phyloP scores from a whole-genome alignment of 2,113 vertebrate species.

The Perca fluviatilis region DNA sequence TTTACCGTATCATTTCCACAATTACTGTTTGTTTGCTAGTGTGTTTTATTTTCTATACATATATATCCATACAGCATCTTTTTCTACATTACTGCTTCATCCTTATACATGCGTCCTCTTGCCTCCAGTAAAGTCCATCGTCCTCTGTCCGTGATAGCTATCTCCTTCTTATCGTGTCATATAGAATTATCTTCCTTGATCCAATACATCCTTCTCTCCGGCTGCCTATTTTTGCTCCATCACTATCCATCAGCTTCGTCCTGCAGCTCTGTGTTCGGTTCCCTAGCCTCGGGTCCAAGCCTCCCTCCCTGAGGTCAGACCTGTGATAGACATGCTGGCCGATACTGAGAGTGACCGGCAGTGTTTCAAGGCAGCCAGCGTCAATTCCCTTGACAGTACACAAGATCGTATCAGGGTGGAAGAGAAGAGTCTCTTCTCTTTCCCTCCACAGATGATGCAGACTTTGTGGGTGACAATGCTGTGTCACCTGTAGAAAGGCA shows the following conservation, averaged over 20 bases:
- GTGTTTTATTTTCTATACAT: neutral
- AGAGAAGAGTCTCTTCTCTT: slow-evolving; percentile 22
- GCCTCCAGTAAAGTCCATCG: slow-evolving; percentile 30
- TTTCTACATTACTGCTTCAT: slow-evolving; percentile 2
- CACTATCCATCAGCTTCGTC: slow-evolving; percentile 48
- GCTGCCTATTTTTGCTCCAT: slow-evolving; percentile 48
- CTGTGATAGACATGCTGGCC: slow-evolving; percentile 51
- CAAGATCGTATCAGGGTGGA: slow-evolving; percentile 39
- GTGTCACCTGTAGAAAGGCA: slow-evolving; percentile 62
- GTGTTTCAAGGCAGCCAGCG: slow-evolving; percentile 14
- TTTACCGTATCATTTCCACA: neutral
- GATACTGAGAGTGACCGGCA: slow-evolving; percentile 47
- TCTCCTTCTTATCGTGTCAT: slow-evolving; percentile 50
- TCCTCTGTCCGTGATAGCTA: slow-evolving; percentile 25
- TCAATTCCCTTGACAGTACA: slow-evolving; percentile 63
- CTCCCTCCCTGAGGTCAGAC: slow-evolving; percentile 45
- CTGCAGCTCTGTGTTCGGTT: slow-evolving; percentile 32
- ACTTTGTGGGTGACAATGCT: slow-evolving; percentile 41
- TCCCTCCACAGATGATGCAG: slow-evolving; percentile 28
- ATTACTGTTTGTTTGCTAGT: neutral
- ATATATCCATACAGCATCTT: neutral
- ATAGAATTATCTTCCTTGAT: slow-evolving; percentile 60
- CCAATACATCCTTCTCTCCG: slow-evolving; percentile 32
- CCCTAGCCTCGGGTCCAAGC: slow-evolving; percentile 4
- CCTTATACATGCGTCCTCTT: neutral